Base-by-base conservation (phyloP, 2,888 invertebrate species). In the Exocentrus adspersus region DNA sequence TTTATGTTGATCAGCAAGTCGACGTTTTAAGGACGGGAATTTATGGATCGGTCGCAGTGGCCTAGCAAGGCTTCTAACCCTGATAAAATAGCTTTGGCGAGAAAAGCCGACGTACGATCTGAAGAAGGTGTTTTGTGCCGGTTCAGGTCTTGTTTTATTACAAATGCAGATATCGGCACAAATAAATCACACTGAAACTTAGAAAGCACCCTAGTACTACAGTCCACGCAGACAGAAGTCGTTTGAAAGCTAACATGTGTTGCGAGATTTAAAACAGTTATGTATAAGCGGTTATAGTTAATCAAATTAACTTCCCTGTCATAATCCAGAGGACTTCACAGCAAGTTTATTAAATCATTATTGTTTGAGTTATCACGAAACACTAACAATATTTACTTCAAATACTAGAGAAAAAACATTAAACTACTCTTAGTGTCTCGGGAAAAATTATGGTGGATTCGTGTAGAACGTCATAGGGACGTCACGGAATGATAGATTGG, bases 1-100 rank as follows among this genome's bases (percentile, higher is more conserved):
- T 74, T 74, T 75, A 74, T 73, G 74, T 75, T 74, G 74, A 74
- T 75, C 71, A 74, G 72, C 64, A 67, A 67, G 64, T 60, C 64
- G 69, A 67, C 62, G 60, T 58, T 67, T 60, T 61, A 56, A 58
- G 68, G 68, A 65, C 60, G 69, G 65, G 58, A 68, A 71, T 72
- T 71, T 71, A 73, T 73, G 63, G 65, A 60, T 32, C 58, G 54
- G 52, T 48, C 66, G 41, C 42, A 65, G 53, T 62, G 63, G 63
- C 67, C 67, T 64, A 60, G 63, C 62, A 53, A 41, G 48, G 59
- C 43, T 61, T 63, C 62, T 61, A 64, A 54, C 59, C 62, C 50
- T 28, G 64, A 62, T 64, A 56, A 69, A 67, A 67, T 60, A 65
- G 68, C 64, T 62, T 65, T 62, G 24, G 45, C 42, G 57, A 46